A percentile compares a stretch with the other conserved stretches of the same genome.
Evolutionary conservation across 1,140 invertebrate species (phyloP).

Genomic region (Lanistes nyassanus): DNA sequence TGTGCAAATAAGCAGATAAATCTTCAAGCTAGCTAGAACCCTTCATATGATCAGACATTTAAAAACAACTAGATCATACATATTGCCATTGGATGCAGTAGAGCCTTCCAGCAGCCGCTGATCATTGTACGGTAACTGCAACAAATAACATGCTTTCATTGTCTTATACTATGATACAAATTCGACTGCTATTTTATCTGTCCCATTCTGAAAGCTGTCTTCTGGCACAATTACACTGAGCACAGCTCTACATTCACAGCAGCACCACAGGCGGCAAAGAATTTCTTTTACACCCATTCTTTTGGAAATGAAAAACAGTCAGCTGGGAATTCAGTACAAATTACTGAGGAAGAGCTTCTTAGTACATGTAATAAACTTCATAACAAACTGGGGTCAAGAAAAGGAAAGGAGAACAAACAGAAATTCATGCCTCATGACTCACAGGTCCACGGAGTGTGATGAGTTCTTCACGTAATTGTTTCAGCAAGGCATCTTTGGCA

Average conservation of each 20-base stretch:
- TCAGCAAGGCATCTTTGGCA: conserved; percentile 75
- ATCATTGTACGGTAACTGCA: conserved; percentile 22
- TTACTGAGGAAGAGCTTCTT: not conserved
- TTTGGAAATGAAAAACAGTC: not conserved
- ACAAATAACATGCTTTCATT: not conserved
- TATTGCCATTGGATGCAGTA: conserved; percentile 3
- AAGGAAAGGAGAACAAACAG: not conserved
- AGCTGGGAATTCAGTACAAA: not conserved
- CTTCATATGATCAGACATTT: no score
- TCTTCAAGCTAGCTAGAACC: no score
- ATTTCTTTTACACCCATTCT: not conserved
- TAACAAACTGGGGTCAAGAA: not conserved
- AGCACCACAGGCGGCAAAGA: no score
- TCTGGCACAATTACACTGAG: no score
- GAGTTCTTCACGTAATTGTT: conserved; percentile 75
- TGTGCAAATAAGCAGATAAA: no score
- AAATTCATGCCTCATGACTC: conserved; percentile 32
- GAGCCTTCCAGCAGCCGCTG: conserved; percentile 9
- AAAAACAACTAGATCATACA: not conserved
- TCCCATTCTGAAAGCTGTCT: no score
- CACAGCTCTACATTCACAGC: not conserved
- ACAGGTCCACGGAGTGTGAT: conserved; percentile 76
- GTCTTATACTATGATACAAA: no score
- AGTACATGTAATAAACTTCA: not conserved
- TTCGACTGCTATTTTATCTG: no score